These are phyloP conservation scores for Myxocyprinus asiaticus DNA, from an alignment of 2,113 vertebrate genomes.

Conservation along the genomic window DNA sequence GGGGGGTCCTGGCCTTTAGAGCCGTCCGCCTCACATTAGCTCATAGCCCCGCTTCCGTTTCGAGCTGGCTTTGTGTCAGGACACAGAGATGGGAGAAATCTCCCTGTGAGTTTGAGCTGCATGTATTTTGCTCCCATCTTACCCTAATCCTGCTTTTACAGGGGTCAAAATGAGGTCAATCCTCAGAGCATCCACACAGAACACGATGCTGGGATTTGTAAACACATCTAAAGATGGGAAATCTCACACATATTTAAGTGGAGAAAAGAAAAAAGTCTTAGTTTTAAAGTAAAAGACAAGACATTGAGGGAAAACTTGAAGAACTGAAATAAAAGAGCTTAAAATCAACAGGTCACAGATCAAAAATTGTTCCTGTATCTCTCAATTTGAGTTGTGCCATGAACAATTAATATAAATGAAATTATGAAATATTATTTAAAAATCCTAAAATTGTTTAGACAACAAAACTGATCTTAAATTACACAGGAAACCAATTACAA, in stretches of 20 bases:
- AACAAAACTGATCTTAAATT: background rate
- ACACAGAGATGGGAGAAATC: conserved; percentile 41
- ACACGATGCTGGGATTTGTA: background rate
- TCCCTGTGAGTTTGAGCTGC: conserved; percentile 42
- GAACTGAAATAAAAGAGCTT: too few relatives aligned
- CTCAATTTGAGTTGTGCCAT: background rate
- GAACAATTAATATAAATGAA: background rate
- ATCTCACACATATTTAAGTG: conserved; percentile 8
- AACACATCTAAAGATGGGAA: conserved; percentile 17
- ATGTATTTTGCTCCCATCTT: conserved; percentile 27
- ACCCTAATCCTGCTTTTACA: conserved; percentile 51
- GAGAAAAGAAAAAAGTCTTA: background rate
- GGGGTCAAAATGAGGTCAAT: conserved; percentile 68
- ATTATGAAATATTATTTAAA: too few relatives aligned
- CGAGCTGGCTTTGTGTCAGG: conserved; percentile 46
- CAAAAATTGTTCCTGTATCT: background rate
- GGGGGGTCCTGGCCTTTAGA: conserved; percentile 16
- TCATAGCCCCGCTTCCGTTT: conserved; percentile 51
- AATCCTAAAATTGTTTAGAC: too few relatives aligned
- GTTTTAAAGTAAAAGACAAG: background rate
- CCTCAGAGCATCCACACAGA: conserved; percentile 53
- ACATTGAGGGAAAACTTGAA: background rate
- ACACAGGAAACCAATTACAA: conserved; percentile 7
- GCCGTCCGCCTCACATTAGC: conserved; percentile 54
- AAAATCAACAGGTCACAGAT: background rate